A percentile compares a stretch with the other conserved stretches of the same genome.
These are phyloP conservation scores for Aldrovandia affinis DNA, from an alignment of 2,797 vertebrate species.

Conservation along the genomic window DNA sequence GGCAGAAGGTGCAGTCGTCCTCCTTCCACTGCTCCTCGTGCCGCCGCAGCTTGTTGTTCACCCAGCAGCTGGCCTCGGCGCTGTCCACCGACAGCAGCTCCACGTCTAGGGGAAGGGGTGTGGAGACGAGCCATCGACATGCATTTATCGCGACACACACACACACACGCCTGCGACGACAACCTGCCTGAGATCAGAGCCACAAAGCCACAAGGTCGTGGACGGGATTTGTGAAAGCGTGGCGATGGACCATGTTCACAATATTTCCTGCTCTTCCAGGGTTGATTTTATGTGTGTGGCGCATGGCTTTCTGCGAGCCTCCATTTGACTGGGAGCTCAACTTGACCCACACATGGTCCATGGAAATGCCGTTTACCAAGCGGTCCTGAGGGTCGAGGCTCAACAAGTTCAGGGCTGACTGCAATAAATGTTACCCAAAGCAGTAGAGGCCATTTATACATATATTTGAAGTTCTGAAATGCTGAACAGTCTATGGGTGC, in stretches of 20 bases:
- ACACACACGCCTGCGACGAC: background rate
- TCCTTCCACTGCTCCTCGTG: constrained; percentile 83
- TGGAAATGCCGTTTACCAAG: constrained; percentile 11
- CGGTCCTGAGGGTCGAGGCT: constrained; percentile 31
- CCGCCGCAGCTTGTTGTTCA: constrained; percentile 71
- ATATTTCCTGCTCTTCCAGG: background rate
- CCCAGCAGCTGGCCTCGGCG: constrained; percentile 78
- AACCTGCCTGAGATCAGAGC: background rate
- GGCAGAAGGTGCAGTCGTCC: constrained; percentile 84
- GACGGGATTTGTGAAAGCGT: background rate
- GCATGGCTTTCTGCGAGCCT: background rate
- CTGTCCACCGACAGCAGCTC: constrained; percentile 74
- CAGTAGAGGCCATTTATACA: constrained; percentile 31
- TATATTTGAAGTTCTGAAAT: constrained; percentile 22
- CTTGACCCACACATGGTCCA: too few species aligned
- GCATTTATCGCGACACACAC: background rate
- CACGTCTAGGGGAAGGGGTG: constrained; percentile 62
- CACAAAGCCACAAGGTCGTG: background rate
- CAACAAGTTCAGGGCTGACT: constrained; percentile 38
- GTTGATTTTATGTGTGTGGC: background rate
- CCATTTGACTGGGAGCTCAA: background rate
- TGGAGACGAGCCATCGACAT: background rate
- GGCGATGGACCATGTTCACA: background rate
- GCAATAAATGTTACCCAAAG: constrained; percentile 45
- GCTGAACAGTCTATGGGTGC: background rate